Percentiles rank a stretch among this genome's conserved stretches.
These are phyloP conservation scores for Scaptodrosophila lebanonensis DNA, from an alignment of 1,140 invertebrate genomes.

Conservation along the genomic window DNA sequence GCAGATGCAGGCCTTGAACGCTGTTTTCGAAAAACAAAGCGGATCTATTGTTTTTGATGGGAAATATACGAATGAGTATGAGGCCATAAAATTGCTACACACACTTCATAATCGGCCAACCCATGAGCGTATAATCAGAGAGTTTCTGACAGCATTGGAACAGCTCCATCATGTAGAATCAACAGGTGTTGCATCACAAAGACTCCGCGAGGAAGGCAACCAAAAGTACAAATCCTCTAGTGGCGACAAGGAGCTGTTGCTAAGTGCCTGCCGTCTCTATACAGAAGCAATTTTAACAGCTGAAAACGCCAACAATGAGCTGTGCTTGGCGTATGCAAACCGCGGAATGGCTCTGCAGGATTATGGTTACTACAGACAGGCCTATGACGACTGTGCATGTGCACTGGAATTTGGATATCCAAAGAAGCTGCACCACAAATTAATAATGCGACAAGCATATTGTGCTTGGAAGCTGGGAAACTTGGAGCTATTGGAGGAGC, in stretches of 20 bases:
- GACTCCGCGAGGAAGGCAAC: slow-evolving; percentile 48
- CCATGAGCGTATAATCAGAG: slow-evolving; percentile 5
- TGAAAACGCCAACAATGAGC: slow-evolving; percentile 19
- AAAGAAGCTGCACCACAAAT: slow-evolving; percentile 41
- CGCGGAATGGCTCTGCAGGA: slow-evolving; percentile 61
- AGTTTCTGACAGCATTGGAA: slow-evolving; percentile 22
- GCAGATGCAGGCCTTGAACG: slow-evolving; percentile 25
- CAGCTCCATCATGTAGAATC: slow-evolving; percentile 1
- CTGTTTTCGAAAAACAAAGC: slow-evolving; percentile 24
- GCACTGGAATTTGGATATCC: slow-evolving; percentile 61
- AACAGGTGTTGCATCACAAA: slow-evolving; percentile 2
- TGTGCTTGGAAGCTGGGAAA: slow-evolving; percentile 49
- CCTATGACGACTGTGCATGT: slow-evolving; percentile 64
- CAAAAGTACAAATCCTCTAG: slow-evolving; percentile 10
- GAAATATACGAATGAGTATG: slow-evolving; percentile 37
- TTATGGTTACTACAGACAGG: slow-evolving; percentile 54
- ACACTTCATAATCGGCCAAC: slow-evolving; percentile 3
- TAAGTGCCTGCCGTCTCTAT: slow-evolving; percentile 42
- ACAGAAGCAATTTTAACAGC: slow-evolving; percentile 53
- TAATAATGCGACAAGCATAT: slow-evolving; percentile 54
- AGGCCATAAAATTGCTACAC: slow-evolving; percentile 31
- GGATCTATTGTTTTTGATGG: slow-evolving; percentile 15
- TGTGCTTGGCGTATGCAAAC: slow-evolving; percentile 56
- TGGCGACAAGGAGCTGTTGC: slow-evolving; percentile 23
- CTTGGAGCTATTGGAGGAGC: slow-evolving; percentile 11